Percentiles rank a stretch among this genome's conserved stretches.
phyloP scores from a whole-genome alignment of 2,888 invertebrate genomes.

The Cheilosia vulpina region DNA sequence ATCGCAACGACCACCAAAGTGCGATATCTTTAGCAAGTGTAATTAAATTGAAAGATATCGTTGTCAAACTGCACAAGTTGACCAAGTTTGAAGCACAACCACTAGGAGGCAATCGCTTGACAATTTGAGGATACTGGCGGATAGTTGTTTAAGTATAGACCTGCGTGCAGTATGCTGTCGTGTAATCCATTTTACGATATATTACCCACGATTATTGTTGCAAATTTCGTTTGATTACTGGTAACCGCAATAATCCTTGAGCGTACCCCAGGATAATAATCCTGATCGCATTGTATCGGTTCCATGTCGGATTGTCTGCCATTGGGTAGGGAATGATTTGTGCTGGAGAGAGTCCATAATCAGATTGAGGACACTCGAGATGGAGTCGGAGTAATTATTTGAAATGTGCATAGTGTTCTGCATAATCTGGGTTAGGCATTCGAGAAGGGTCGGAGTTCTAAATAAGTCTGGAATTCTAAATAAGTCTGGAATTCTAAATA shows the following conservation, averaged over 20 bases:
- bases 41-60: conserved; percentile 63
- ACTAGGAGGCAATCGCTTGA: conserved; percentile 39
- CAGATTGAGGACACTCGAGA: too few relatives aligned
- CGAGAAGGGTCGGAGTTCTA: too few relatives aligned
- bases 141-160: conserved; percentile 26
- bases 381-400: too few relatives aligned
- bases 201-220: not conserved
- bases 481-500: too few relatives aligned
- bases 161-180: not conserved
- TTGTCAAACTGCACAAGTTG: conserved; percentile 2
- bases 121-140: conserved; percentile 36
- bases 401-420: too few relatives aligned
- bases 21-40: conserved; percentile 35
- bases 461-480: too few relatives aligned
- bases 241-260: not conserved
- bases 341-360: not conserved
- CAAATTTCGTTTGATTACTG: conserved; percentile 1
- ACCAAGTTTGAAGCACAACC: conserved; percentile 47
- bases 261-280: conserved; percentile 26
- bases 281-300: conserved; percentile 42
- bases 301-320: conserved; percentile 35
- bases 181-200: conserved; percentile 5
- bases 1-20: not conserved
- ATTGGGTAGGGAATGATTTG: conserved; percentile 55
- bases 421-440: too few relatives aligned